These are phyloP conservation scores for Rafetus swinhoei DNA, from an alignment of 2,113 vertebrate genomes.

Conservation along the genomic window DNA sequence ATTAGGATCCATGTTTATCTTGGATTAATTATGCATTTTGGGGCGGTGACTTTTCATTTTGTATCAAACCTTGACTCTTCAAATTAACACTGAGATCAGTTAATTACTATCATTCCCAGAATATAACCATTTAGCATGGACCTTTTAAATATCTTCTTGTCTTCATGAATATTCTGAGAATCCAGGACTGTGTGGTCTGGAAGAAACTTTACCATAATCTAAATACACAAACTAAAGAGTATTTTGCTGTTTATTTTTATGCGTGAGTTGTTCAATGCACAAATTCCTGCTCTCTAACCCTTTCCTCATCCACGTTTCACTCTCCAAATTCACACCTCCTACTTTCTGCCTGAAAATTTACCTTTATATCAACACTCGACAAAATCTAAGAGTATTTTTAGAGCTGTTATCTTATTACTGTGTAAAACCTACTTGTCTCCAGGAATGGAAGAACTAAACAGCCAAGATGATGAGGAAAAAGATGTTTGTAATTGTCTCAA, in stretches of 20 bases:
- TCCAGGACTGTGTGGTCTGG: not conserved
- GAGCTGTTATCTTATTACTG: not conserved
- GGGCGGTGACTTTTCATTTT: not conserved
- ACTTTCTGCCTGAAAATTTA: not conserved
- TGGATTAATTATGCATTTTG: not conserved
- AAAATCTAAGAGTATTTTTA: not conserved
- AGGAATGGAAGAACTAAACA: not conserved
- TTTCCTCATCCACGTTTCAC: not conserved
- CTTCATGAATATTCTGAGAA: not conserved
- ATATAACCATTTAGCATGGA: not conserved
- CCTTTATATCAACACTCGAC: not conserved
- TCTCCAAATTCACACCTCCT: not conserved
- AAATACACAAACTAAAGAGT: not conserved
- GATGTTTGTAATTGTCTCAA: not conserved
- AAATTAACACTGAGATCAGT: not conserved
- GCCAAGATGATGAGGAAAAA: accelerated
- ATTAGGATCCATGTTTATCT: accelerated
- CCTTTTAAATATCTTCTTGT: not conserved
- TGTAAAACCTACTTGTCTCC: not conserved
- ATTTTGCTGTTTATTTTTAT: not conserved
- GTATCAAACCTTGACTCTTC: not conserved
- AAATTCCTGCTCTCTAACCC: not conserved
- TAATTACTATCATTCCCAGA: not conserved
- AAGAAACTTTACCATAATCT: not conserved
- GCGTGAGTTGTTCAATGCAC: not conserved